A percentile compares a stretch with the other conserved stretches of the same genome.
Evolutionary conservation across 2,888 invertebrate species (phyloP).

Genomic region (Andrena haemorrhoa): DNA sequence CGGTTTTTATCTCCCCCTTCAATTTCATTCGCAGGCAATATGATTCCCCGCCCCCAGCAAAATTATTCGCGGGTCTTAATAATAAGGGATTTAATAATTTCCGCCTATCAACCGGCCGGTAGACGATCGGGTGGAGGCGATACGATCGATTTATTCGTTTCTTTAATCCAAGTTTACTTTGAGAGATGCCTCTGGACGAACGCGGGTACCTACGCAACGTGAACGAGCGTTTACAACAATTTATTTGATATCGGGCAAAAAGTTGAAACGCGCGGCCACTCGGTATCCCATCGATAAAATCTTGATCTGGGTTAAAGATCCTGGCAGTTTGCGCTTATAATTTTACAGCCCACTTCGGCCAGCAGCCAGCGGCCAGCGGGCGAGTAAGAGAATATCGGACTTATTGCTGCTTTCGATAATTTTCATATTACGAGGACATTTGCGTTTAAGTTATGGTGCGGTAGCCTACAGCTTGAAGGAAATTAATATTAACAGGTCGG

Average conservation of each 20-base stretch:
- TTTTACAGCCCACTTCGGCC: constrained; percentile 39
- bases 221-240: constrained; percentile 26
- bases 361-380: neutral
- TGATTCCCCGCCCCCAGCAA: neutral
- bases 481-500: constrained; percentile 54
- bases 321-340: constrained; percentile 40
- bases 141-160: constrained; percentile 7
- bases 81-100: constrained; percentile 17
- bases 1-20: constrained; percentile 23
- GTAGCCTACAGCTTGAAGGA: constrained; percentile 26
- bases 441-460: constrained; percentile 44
- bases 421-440: constrained; percentile 51
- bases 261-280: constrained; percentile 22
- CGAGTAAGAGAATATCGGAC: constrained; percentile 28
- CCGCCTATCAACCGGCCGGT: neutral
- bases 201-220: neutral
- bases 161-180: constrained; percentile 3
- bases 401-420: constrained; percentile 48
- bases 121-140: neutral
- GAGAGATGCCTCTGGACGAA: neutral
- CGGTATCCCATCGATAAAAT: constrained; percentile 34
- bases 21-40: constrained; percentile 19
- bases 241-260: constrained; percentile 38
- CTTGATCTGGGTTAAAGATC: constrained; percentile 53
- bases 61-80: constrained; percentile 10